phyloP scores from a whole-genome alignment of 1,140 invertebrate species.

The Oryzaephilus surinamensis region DNA sequence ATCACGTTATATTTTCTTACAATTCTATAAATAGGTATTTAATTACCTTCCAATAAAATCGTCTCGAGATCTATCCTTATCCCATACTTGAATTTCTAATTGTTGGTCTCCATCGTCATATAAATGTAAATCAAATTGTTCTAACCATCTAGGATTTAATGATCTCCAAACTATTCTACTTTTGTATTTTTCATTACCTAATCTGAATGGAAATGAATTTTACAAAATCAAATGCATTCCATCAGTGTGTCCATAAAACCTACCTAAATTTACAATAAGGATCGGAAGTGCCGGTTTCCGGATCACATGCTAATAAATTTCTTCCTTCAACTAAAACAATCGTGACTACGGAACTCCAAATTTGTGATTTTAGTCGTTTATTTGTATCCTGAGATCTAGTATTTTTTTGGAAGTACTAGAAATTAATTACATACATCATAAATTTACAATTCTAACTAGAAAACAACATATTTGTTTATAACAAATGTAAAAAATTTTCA shows the following conservation, averaged over 20 bases:
- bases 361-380: constrained; percentile 75
- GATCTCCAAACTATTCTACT: constrained; percentile 84
- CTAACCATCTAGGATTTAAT: constrained; percentile 82
- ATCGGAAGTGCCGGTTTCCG: constrained; percentile 79
- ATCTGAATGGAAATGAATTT: constrained; percentile 41
- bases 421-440: too few relatives aligned
- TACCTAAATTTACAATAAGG: constrained; percentile 95
- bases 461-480: too few relatives aligned
- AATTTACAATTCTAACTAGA: too few relatives aligned
- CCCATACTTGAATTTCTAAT: constrained; percentile 83
- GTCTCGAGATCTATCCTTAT: constrained; percentile 76
- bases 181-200: constrained; percentile 97
- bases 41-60: constrained; percentile 77
- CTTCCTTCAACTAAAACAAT: constrained; percentile 92
- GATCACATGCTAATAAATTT: constrained; percentile 78
- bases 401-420: constrained; percentile 71
- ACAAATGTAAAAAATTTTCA: too few relatives aligned
- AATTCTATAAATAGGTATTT: constrained; percentile 6
- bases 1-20: neutral
- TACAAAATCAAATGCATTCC: neutral
- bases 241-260: constrained; percentile 8
- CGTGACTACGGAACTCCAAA: constrained; percentile 92
- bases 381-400: constrained; percentile 66
- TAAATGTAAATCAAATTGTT: constrained; percentile 94
- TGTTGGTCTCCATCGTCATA: constrained; percentile 82